phyloP scores from a whole-genome alignment of 1,140 invertebrate genomes.

The Magallana ariakensis region DNA sequence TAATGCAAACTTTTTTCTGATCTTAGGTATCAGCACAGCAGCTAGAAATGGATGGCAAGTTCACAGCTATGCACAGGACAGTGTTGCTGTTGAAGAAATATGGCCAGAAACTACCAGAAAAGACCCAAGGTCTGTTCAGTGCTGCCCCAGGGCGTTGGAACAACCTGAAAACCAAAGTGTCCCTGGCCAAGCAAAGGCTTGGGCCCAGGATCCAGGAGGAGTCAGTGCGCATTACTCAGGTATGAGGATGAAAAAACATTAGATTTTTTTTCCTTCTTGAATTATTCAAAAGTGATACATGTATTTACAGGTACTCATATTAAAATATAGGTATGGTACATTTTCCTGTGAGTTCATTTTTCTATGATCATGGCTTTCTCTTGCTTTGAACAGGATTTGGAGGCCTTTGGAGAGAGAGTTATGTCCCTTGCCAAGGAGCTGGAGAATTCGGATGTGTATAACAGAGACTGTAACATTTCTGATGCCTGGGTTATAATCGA shows the following conservation, averaged over 20 bases:
- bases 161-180: conserved; percentile 79
- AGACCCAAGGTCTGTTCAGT: conserved; percentile 75
- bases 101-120: conserved; percentile 75
- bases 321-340: background rate
- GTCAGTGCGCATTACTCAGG: conserved; percentile 77
- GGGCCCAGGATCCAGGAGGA: conserved; percentile 79
- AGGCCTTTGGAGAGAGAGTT: conserved; percentile 75
- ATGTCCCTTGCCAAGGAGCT: conserved; percentile 71
- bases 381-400: conserved; percentile 73
- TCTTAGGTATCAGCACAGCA: conserved; percentile 78
- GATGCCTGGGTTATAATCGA: conserved; percentile 76
- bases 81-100: conserved; percentile 79
- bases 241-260: conserved; percentile 44
- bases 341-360: no score
- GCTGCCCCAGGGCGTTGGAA: conserved; percentile 78
- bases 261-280: background rate
- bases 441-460: conserved; percentile 75
- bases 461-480: conserved; percentile 72
- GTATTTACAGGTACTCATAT: no score
- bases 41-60: conserved; percentile 79
- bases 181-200: conserved; percentile 79
- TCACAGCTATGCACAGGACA: conserved; percentile 78
- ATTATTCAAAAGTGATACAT: background rate
- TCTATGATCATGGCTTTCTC: no score
- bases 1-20: background rate